Conservation (phyloP, 2,113 vertebrate genomes). For the Pseudopodoces humilis region DNA sequence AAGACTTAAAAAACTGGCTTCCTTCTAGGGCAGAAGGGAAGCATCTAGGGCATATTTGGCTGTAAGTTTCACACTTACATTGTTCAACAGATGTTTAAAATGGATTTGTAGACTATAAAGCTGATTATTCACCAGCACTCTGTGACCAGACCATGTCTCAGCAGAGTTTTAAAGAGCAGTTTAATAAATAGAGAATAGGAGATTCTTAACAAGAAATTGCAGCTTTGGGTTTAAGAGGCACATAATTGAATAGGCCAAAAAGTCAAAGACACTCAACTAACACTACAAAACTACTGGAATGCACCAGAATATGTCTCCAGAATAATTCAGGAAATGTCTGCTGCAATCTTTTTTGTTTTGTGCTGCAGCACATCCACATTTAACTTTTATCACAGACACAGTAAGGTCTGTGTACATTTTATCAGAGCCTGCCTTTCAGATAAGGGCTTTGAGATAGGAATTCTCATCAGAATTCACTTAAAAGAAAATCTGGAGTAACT, state of each 20-base stretch:
- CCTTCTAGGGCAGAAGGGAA: neutral
- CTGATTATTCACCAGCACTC: neutral
- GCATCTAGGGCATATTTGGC: neutral
- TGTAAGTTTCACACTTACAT: neutral
- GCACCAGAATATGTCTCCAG: neutral
- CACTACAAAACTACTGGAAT: neutral
- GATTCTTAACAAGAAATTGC: neutral
- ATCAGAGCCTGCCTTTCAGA: neutral
- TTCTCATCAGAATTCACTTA: neutral
- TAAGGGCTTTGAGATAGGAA: neutral
- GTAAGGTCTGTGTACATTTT: neutral
- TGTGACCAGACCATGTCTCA: neutral
- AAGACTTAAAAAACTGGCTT: neutral
- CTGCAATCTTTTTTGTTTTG: neutral
- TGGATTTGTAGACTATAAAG: neutral
- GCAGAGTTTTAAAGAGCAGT: neutral
- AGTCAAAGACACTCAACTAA: neutral
- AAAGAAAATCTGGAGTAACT: neutral
- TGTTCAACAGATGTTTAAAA: neutral
- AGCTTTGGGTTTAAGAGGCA: neutral
- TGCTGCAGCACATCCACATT: neutral
- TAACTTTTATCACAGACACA: neutral
- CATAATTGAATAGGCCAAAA: neutral
- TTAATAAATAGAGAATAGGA: constrained; percentile 10
- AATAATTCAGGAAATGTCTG: neutral